phyloP scores from a whole-genome alignment of 2,888 invertebrate genomes.

The Drosophila pseudotakahashii region DNA sequence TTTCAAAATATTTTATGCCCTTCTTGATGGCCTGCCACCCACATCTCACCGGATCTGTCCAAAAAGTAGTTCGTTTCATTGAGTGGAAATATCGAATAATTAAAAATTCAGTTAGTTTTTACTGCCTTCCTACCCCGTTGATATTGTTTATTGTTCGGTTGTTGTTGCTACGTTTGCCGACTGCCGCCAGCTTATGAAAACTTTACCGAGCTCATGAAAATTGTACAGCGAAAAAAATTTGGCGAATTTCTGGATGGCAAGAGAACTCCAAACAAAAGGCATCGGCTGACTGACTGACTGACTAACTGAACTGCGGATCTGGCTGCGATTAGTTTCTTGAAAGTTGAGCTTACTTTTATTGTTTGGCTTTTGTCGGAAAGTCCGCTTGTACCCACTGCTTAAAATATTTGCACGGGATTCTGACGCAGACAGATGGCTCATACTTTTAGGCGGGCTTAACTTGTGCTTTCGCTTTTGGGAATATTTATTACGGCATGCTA shows the following conservation, averaged over 20 bases:
- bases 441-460: conserved; percentile 1
- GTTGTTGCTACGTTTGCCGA: no score
- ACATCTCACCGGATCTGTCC: not conserved
- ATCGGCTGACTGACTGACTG: conserved; percentile 36
- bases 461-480: not conserved
- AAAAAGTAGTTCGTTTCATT: conserved; percentile 42
- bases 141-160: conserved; percentile 66
- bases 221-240: conserved; percentile 26
- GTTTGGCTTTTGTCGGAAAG: conserved; percentile 24
- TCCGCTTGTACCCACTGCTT: conserved; percentile 14
- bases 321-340: conserved; percentile 43
- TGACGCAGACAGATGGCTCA: conserved; percentile 11
- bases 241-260: conserved; percentile 18
- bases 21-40: conserved; percentile 10
- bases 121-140: conserved; percentile 25
- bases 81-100: conserved; percentile 61
- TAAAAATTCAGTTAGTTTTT: conserved; percentile 75
- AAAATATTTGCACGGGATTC: conserved; percentile 15
- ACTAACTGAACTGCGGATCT: conserved; percentile 27
- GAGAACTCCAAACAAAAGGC: conserved; percentile 41
- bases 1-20: conserved; percentile 31
- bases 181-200: conserved; percentile 43
- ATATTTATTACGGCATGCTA: not conserved
- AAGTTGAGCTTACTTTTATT: conserved; percentile 53
- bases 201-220: conserved; percentile 63